Percentiles rank a stretch among this genome's conserved stretches.
Evolutionary conservation across 2,113 vertebrate species (phyloP).

Genomic region (Zapornia atra): DNA sequence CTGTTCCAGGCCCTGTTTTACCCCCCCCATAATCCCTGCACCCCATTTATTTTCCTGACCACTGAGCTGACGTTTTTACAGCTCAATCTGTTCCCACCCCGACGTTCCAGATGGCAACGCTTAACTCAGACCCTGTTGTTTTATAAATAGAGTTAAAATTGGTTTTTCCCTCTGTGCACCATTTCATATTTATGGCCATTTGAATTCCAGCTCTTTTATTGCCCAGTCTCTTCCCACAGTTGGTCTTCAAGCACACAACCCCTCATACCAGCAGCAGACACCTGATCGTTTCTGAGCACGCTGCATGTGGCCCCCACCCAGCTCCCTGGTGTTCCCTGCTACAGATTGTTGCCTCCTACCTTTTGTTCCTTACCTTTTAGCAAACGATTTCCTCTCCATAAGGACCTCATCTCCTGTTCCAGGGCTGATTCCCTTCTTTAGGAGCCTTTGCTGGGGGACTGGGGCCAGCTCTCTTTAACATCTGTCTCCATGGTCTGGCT

Average conservation of each 20-base stretch:
- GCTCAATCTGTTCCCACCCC: neutral
- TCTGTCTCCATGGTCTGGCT: too few species aligned
- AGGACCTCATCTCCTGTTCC: neutral
- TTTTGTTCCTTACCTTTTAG: neutral
- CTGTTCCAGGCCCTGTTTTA: neutral
- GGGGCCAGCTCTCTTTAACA: too few species aligned
- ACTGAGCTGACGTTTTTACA: neutral
- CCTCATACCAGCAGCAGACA: neutral
- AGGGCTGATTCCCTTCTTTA: neutral
- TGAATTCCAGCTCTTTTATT: conserved; percentile 20
- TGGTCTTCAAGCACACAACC: neutral
- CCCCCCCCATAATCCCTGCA: neutral
- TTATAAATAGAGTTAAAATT: conserved; percentile 44
- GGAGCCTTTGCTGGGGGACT: neutral
- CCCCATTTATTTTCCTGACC: neutral
- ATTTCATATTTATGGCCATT: conserved; percentile 20
- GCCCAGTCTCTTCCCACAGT: neutral
- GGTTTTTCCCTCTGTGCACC: neutral
- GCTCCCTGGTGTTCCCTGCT: neutral
- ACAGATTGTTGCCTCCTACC: neutral
- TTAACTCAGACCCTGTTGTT: neutral
- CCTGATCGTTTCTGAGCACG: neutral
- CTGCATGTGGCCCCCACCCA: neutral
- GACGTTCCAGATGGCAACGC: neutral
- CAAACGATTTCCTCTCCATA: neutral